Evolutionary conservation across 2,797 vertebrate genomes (phyloP).

Genomic region (Urocyon cinereoargenteus): DNA sequence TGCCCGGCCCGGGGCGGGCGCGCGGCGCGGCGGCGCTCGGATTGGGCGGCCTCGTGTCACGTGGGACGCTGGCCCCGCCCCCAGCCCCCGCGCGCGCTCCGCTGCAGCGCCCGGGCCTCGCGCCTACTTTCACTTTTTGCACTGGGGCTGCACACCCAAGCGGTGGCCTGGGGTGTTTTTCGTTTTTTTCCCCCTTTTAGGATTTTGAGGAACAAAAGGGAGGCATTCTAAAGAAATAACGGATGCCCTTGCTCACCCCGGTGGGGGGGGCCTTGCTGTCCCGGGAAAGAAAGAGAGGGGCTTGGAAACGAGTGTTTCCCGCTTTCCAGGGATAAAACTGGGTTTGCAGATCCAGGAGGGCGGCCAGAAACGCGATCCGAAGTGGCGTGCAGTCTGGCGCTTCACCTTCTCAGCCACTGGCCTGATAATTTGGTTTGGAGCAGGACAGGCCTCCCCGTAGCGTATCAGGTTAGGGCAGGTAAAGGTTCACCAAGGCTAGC

Average conservation of each 20-base stretch:
- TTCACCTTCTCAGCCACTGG: background rate
- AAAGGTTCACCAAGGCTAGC: background rate
- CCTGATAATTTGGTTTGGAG: background rate
- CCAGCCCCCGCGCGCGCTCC: background rate
- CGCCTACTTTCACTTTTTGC: constrained; percentile 64
- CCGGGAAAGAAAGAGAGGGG: background rate
- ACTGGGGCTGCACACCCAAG: background rate
- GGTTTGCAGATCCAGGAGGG: background rate
- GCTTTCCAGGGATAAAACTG: background rate
- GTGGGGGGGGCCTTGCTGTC: too few relatives aligned
- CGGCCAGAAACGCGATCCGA: background rate
- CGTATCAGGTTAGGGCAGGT: background rate
- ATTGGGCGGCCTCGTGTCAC: constrained; percentile 80
- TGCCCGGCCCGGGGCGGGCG: background rate
- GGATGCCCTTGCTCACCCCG: background rate
- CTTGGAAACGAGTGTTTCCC: background rate
- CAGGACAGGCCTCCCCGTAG: background rate
- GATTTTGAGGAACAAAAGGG: background rate
- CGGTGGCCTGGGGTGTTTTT: too few relatives aligned
- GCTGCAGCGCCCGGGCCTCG: rapidly evolving
- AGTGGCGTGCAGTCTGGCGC: background rate
- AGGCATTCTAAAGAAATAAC: background rate
- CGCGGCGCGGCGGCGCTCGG: background rate
- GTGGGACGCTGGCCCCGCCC: constrained; percentile 72
- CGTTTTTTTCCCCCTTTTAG: background rate